Evolutionary conservation across 2,113 vertebrate species (phyloP).

Genomic region (Entosphenus tridentatus): DNA sequence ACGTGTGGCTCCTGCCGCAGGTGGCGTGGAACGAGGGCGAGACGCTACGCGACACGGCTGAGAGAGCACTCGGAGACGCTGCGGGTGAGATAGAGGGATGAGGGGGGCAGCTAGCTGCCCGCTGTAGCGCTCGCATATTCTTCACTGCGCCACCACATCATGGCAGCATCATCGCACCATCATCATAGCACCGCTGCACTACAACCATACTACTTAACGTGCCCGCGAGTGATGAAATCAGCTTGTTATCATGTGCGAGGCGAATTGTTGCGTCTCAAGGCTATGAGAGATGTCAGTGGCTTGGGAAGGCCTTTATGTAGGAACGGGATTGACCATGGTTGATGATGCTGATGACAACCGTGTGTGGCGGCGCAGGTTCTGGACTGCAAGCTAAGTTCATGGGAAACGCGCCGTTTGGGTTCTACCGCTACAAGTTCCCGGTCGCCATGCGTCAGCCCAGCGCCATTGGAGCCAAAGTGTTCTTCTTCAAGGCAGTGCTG

Average conservation of each 20-base stretch:
- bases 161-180: not conserved
- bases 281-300: too few relatives aligned
- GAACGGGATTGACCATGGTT: too few relatives aligned
- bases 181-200: too few relatives aligned
- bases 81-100: slow-evolving; percentile 26
- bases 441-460: slow-evolving; percentile 29
- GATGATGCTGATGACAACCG: too few relatives aligned
- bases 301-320: too few relatives aligned
- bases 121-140: not conserved
- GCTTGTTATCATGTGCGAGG: too few relatives aligned
- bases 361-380: slow-evolving; percentile 22
- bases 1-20: slow-evolving; percentile 68
- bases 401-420: slow-evolving; percentile 62
- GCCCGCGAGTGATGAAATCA: too few relatives aligned
- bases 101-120: too few relatives aligned
- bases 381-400: slow-evolving; percentile 42
- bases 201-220: too few relatives aligned
- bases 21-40: slow-evolving; percentile 54
- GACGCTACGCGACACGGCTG: slow-evolving; percentile 48
- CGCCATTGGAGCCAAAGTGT: slow-evolving; percentile 46
- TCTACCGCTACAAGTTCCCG: slow-evolving; percentile 85
- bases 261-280: too few relatives aligned
- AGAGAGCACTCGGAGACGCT: slow-evolving; percentile 31
- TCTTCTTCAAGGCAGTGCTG: slow-evolving; percentile 88
- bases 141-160: not conserved